Evolutionary conservation across 2,113 vertebrate species (phyloP).

Genomic region (Steatornis caripensis): DNA sequence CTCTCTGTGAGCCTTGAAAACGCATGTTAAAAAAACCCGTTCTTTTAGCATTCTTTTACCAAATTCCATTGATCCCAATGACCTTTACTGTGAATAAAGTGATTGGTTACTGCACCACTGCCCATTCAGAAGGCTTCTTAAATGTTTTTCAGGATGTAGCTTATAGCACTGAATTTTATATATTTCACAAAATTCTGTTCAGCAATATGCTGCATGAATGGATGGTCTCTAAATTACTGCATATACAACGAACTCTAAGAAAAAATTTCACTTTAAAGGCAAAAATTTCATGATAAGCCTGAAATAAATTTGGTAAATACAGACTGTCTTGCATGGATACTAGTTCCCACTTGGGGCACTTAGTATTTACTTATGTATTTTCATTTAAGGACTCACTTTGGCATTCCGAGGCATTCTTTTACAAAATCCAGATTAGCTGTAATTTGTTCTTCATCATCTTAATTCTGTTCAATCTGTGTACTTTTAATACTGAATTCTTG

Average conservation of each 20-base stretch:
- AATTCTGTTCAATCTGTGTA: background rate
- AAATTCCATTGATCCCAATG: background rate
- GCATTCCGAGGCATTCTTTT: background rate
- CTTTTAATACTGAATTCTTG: background rate
- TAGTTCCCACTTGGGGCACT: background rate
- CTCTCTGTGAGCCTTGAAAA: conserved; percentile 21
- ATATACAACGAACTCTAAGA: background rate
- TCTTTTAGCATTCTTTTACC: background rate
- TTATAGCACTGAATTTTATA: background rate
- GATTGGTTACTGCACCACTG: background rate
- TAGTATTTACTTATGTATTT: background rate
- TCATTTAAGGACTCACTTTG: background rate
- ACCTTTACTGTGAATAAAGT: background rate
- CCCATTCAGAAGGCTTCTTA: background rate
- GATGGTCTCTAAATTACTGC: background rate
- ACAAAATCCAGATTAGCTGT: background rate
- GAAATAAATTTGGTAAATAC: background rate
- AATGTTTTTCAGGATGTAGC: background rate
- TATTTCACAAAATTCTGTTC: background rate
- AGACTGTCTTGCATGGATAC: background rate
- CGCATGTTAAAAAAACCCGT: background rate
- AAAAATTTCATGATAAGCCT: background rate
- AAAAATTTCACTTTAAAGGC: background rate
- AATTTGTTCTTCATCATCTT: background rate
- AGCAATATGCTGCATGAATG: background rate